Evolutionary conservation across 2,888 invertebrate genomes (phyloP), one percentile per base, ranked within the genome.

Genomic region (Drosophila anceps): DNA sequence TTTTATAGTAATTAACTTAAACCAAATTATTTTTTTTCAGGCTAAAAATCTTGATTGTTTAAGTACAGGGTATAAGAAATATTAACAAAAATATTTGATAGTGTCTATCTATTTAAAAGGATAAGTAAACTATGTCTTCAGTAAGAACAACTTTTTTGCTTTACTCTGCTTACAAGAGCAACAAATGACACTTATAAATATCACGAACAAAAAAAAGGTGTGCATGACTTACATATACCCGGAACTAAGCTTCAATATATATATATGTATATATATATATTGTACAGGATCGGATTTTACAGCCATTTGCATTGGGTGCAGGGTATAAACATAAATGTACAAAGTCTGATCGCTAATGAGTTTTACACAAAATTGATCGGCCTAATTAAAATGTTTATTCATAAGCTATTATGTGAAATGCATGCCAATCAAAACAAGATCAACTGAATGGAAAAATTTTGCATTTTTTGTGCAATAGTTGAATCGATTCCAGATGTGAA

Each of bases 341-440:
- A 31, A 60, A 20, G 37, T 53, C 39, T 39, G 18, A 31, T 18
- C 27, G n/a, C 39, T 60, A 41, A 39, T 50, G 31, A 20, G 24
- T 46, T 20, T 64, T 48, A 10, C 24, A 33, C 35, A 35, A 53
- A 37, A 35, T 59, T 39, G 31, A 10, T 31, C 24, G n/a, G 37
- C 31, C 24, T 24, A 39, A 59, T 64, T 59, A 0, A 39, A 33
- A 37, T 35, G 35, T 4, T 27, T 37, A 12, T 37, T 54, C n/a
- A n/a, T 27, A 54, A 41, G 41, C 55, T 41, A 41, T 12, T 54
- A 15, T 15, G 20, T 5, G 53, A 50, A 53, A 59, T 58, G 31
- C 44, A 60, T 69, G 68, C 60, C 48, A 69, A 55, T 39, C 41
- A 24, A 67, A 67, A 53, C 15, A 9, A 33, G 12, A 55, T 63